Evolutionary conservation across 2,113 vertebrate species (phyloP), one percentile per base, ranked within the genome.

Genomic region (Melanotaenia duboulayi): DNA sequence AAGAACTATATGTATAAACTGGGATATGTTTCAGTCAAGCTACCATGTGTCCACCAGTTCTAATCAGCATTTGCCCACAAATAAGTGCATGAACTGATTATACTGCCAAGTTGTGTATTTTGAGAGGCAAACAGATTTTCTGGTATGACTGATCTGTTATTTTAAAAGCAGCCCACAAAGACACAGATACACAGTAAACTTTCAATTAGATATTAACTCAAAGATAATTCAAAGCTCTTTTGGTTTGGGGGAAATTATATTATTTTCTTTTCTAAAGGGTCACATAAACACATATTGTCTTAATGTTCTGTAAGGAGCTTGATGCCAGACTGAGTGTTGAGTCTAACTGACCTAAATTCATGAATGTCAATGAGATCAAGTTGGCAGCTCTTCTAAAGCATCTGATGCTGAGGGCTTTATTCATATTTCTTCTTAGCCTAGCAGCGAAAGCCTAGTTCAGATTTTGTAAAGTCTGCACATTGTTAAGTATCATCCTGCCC

Each of bases 51-150:
- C 28, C 77, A 67, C 55, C 68, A 40, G 16, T 61, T 78, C 39
- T 46, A 73, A 86, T 84, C 78, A 76, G 61, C 68, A 32, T 74
- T 68, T 58, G 13, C 65, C 58, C 7, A 13, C 46, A 69, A 77
- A 83, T 71, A 82, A 75, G 58, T 57, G 54, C 57, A 50, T 23
- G 12, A 1, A 63, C 78, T 80, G 70, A 78, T 83, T 68, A 44
- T 23, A 51, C 52, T 71, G 57, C 76, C 75, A 78, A 65, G 54
- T 51, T 48, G 32, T 69, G 37, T 63, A 74, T 71, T 80, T 83
- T 65, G 64, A 82, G 68, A 71, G 70, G 40, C 61, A 74, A 66
- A 79, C 55, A 64, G 58, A 74, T 76, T 72, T 74, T 76, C 35
- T 19, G 14, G 20, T 63, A 69, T 71, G 19, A 83, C 42, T 72